Evolutionary conservation across 2,888 invertebrate species (phyloP), one percentile per base, ranked within the genome.

Genomic region (Melanchra persicariae): DNA sequence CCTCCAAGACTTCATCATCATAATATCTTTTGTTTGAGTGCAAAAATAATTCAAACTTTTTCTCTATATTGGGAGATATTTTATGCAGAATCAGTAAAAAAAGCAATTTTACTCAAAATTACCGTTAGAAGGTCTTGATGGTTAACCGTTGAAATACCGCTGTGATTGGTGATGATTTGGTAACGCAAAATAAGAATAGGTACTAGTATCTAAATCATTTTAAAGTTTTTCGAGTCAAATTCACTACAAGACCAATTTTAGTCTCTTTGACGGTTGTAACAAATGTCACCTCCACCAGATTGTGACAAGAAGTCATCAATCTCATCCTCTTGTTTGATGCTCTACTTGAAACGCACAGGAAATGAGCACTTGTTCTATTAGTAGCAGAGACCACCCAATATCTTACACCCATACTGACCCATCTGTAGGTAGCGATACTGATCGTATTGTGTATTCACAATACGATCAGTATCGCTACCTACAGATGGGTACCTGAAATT

Each of bases 301-400:
- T 26, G 61, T 62, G 76, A 76, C 63, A 76, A 74, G 57, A 24
- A 24, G 58, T 37, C 26, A 70, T 68, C 54, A 67, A 60, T 70
- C 52, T 51, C 59, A 8, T 67, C 45, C 58, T 51, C 69, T 65
- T 30, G 51, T 75, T 75, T 58, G 54, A 55, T 43, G 40, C 61
- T 43, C 54, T 47, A 62, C 66, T 77, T 55, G 19, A 59, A 30
- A 55, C 40, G 9, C 61, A 45, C 74, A 71, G 79, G 79, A 79
- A 81, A 79, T 52, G 67, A 65, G 57, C 55, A 60, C 71, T 71
- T 68, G 51, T 81, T 81, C 81, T 79, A 81, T 77, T 81, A 61
- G 66, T 51, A 67, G 61, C 26, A 12, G 45, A 24, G 79, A 79
- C 79, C 79, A 79, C 79, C 81, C 79, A 81, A 19, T 47, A 24